Conservation (phyloP, 1,140 invertebrate genomes). For the Atta texana region DNA sequence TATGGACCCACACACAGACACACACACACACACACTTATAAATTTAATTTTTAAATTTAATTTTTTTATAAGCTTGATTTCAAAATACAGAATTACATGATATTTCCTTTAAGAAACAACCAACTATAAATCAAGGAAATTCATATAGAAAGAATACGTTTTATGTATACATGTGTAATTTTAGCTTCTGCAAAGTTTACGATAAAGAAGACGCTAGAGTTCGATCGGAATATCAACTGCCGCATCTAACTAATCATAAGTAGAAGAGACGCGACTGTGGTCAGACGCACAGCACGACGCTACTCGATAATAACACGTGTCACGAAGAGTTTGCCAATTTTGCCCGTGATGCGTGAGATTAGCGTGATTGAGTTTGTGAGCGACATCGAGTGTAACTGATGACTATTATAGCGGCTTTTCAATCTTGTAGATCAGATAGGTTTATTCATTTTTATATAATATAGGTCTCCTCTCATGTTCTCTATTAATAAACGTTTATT, state of each 20-base stretch:
- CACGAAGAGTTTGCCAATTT: slow-evolving; percentile 37
- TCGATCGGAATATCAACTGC: slow-evolving; percentile 18
- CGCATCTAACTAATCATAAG: slow-evolving; percentile 1
- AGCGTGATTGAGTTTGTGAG: slow-evolving; percentile 33
- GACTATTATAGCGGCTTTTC: slow-evolving; percentile 3
- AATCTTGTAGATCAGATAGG: not conserved
- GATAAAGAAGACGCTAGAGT: not conserved
- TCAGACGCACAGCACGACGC: slow-evolving; percentile 5
- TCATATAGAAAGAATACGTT: slow-evolving; percentile 11
- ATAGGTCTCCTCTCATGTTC: not conserved
- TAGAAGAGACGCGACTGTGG: slow-evolving; percentile 20
- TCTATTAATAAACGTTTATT: slow-evolving; percentile 3
- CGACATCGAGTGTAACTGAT: slow-evolving; percentile 40
- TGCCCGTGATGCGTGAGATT: slow-evolving; percentile 17
- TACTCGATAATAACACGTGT: slow-evolving; percentile 14
- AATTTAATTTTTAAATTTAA: slow-evolving; percentile 13
- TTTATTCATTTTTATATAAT: slow-evolving; percentile 35
- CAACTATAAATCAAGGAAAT: slow-evolving; percentile 1
- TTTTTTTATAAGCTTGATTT: not conserved
- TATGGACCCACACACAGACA: too few relatives aligned
- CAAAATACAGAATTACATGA: not conserved
- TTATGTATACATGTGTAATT: too few relatives aligned
- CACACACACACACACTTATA: too few relatives aligned
- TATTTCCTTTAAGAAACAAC: not conserved
- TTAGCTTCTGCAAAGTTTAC: slow-evolving; percentile 1